These are phyloP conservation scores for Ctenopoma kingsleyae DNA, from an alignment of 2,797 vertebrate species.

Conservation along the genomic window DNA sequence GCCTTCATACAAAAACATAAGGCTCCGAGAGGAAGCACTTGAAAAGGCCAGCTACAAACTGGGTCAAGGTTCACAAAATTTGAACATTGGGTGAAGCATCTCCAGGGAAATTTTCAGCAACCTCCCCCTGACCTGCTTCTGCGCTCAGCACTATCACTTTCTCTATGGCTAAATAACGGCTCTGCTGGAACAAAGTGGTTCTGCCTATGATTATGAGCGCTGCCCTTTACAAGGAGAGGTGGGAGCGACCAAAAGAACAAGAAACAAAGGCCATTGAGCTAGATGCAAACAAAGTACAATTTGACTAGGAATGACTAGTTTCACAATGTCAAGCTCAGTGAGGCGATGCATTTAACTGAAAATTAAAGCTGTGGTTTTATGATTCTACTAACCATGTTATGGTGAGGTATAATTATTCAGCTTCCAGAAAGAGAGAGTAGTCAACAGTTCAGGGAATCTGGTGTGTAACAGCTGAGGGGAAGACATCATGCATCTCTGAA, in stretches of 20 bases:
- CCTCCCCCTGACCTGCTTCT: conserved; percentile 48
- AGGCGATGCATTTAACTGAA: background rate
- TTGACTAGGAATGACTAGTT: conserved; percentile 13
- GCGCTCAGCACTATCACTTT: conserved; percentile 31
- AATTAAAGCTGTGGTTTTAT: conserved; percentile 5
- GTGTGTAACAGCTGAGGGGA: conserved; percentile 56
- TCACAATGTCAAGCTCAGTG: background rate
- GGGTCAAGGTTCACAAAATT: conserved; percentile 68
- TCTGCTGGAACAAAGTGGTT: conserved; percentile 28
- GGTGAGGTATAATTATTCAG: conserved; percentile 10
- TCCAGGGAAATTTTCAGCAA: conserved; percentile 52
- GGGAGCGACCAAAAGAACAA: conserved; percentile 18
- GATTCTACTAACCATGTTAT: background rate
- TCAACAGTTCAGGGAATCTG: conserved; percentile 57
- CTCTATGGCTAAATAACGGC: conserved; percentile 22
- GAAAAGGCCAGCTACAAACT: conserved; percentile 56
- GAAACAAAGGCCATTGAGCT: conserved; percentile 39
- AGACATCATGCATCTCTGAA: conserved; percentile 53
- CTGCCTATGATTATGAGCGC: conserved; percentile 10
- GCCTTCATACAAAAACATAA: conserved; percentile 46
- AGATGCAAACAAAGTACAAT: conserved; percentile 27
- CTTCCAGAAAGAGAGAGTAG: conserved; percentile 35
- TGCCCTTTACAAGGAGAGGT: conserved; percentile 32
- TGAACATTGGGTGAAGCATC: conserved; percentile 36
- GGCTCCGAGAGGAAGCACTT: conserved; percentile 33